Base-by-base conservation (phyloP, 1,140 invertebrate genomes). In the Episyrphus balteatus region DNA sequence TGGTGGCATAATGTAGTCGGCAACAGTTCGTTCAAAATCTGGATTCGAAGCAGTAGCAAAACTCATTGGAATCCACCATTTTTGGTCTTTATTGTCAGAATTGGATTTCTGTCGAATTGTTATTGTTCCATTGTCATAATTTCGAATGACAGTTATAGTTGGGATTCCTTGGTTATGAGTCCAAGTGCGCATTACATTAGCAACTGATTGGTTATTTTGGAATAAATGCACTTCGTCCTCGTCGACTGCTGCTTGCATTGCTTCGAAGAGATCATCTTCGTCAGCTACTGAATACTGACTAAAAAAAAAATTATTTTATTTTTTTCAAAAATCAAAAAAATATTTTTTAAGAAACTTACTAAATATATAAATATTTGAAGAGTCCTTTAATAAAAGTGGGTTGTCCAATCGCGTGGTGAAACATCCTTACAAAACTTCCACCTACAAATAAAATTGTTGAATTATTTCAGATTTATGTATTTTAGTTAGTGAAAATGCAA, bases 31-130 rank as follows among this genome's bases (percentile, higher is more conserved):
- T 0, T 54, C 39, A 46, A 78, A 78, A 33, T 69, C 51, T 2
- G 62, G 48, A 9, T 71, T 56, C 1, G 53, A 53, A 26, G 67
- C 48, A 2, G 62, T 71, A 2, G 71, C 67, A 51, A 76, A 81
- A 13, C 73, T 77, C 1, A 81, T 58, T 1, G 79, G 79, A 36
- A 82, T 69, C 49, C 71, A 70, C 70, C 76, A 81, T 21, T 60
- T 47, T 21, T 66, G 62, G 1, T 39, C 47, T 36, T 53, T 57
- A 10, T 40, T 58, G 49, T 40, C 59, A 66, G 54, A 62, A 30
- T 54, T 66, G 48, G 62, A 60, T 19, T 44, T 46, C 54, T 79
- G 77, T 6, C 51, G 57, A 15, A 78, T 51, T 2, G 50, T 58
- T 12, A 68, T 57, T 1, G 49, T 65, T 15, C 66, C 62, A 12